Conservation (phyloP, 2,113 vertebrate genomes). For the Cyprinus carpio region DNA sequence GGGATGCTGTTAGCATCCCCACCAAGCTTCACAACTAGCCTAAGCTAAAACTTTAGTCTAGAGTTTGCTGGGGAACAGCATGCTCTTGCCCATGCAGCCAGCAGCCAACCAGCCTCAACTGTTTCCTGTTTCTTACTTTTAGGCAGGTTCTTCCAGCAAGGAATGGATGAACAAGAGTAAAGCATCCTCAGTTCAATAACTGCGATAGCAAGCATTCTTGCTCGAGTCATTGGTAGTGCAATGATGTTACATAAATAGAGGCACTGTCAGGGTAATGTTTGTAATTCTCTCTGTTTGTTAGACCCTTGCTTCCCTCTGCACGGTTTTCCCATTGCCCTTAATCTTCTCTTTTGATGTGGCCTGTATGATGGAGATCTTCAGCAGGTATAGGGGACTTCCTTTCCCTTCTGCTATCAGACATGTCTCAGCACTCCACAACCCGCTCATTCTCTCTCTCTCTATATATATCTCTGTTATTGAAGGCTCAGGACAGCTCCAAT, state of each 20-base stretch:
- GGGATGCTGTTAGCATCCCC: neutral
- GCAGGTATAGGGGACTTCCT: slow-evolving; percentile 58
- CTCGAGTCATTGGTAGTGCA: neutral
- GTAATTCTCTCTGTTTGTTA: neutral
- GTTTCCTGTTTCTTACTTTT: neutral
- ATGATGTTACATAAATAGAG: slow-evolving; percentile 6
- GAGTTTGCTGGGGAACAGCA: neutral
- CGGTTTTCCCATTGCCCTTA: neutral
- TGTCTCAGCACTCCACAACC: slow-evolving; percentile 26
- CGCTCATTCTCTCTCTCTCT: slow-evolving; percentile 47
- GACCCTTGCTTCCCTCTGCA: neutral
- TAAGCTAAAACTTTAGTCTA: neutral
- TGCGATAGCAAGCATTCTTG: neutral
- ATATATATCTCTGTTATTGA: slow-evolving; percentile 31
- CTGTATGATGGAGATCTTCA: slow-evolving; percentile 29
- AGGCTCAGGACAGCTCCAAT: slow-evolving; percentile 25
- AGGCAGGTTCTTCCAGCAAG: neutral
- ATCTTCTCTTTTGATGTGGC: slow-evolving; percentile 31
- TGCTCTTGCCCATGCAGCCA: neutral
- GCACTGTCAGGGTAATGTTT: neutral
- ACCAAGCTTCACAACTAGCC: neutral
- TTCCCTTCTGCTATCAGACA: slow-evolving; percentile 55
- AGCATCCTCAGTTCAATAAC: neutral
- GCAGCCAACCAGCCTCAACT: neutral
- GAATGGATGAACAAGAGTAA: neutral